Evolutionary conservation across 2,113 vertebrate genomes (phyloP), one percentile per base, ranked within the genome.

Genomic region (Tauraco erythrolophus): DNA sequence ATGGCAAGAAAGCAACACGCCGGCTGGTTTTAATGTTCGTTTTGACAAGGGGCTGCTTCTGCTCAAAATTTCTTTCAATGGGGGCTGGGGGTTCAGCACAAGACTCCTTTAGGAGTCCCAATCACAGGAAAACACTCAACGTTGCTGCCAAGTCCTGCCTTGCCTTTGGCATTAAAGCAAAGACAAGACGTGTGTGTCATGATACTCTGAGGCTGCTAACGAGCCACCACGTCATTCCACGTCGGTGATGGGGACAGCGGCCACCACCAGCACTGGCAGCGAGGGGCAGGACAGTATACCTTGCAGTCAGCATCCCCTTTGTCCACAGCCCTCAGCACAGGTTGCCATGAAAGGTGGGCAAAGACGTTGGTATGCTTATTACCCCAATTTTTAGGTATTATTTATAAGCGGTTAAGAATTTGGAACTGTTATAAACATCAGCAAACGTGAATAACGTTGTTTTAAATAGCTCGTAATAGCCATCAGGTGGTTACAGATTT

Each of bases 141-240:
- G 4, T 11, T 10, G 46, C 14, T 43, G 54, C 46, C 54, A 16
- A 16, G 61, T 50, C 69, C 13, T 48, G 8, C 54, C 41, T 50
- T 14, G 30, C 31, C 69, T 27, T 35, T 0, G 4, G 25, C 61
- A 10, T 23, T 31, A 19, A 60, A 46, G 37, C 21, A 22, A 46
- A 69, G 70, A 14, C 14, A 5, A 45, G 43, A 31, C 1, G 0
- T 1, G 2, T 0, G 18, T 6, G 48, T 31, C 7, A 7, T 16
- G 53, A 18, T 21, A 31, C 2, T 1, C 8, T 10, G 48, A 19
- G 76, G 69, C 62, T 50, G 37, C 58, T 25, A 2, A 10, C 50
- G 39, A 23, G 57, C 43, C 58, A 2, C 35, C 1, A 14, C 14
- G 0, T 9, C 33, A 1, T 14, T 23, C 54, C 2, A 2, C 1